Evolutionary conservation across 2,888 invertebrate genomes (phyloP), one percentile per base, ranked within the genome.

Genomic region (Blera fallax): DNA sequence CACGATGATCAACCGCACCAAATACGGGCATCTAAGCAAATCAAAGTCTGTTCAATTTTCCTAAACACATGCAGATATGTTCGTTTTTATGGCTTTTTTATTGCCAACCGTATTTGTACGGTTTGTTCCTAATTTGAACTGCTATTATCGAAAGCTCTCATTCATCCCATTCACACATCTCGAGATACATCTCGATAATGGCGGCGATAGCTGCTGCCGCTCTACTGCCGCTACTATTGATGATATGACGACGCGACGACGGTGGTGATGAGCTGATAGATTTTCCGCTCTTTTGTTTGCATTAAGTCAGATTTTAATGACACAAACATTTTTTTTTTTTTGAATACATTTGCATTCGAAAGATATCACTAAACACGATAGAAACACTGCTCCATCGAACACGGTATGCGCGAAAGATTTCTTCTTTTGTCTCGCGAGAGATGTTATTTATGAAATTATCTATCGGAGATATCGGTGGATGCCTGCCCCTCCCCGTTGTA

Each of bases 201-300:
- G 52, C 60, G 52, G 32, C 43, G 65, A 60, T 45, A n/a, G 43
- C 21, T 56, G 52, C 54, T 67, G 52, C 18, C 34, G 73, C 24
- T n/a, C n/a, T n/a, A n/a, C n/a, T n/a, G 40, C 10, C 21, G 21
- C 54, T n/a, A 45, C 14, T 24, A 18, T 37, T 52, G 16, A 24
- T 34, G 29, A 78, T 45, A n/a, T n/a, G n/a, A n/a, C n/a, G n/a
- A n/a, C n/a, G n/a, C n/a, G n/a, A n/a, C n/a, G 40, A 14, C 5
- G 56, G 69, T 52, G 62, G 27, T 70, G 78, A 78, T 72, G 76
- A 69, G 64, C 64, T 84, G 73, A 81, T 76, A 73, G 85, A 70
- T 81, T 81, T 81, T 85, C 81, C 80, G 85, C 72, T 81, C 81
- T 85, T 84, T 80, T 80, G 85, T 81, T 67, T 67, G 72, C 54